Evolutionary conservation across 2,888 invertebrate genomes (phyloP).

Genomic region (Papilio gigon): DNA sequence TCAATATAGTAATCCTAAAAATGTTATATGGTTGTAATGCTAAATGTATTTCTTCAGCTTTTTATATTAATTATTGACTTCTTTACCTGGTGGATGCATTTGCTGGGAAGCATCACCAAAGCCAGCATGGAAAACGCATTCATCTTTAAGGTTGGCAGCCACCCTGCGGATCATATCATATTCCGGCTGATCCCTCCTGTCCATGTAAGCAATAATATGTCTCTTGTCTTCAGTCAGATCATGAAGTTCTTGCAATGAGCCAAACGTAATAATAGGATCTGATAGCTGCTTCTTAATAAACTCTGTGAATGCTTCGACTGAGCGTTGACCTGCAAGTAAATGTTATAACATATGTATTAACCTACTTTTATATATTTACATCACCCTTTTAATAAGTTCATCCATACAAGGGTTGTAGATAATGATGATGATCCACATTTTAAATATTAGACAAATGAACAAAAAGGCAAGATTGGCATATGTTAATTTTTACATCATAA

Average conservation of each 20-base stretch:
- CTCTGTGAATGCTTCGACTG: constrained; percentile 93
- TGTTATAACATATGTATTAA: not conserved
- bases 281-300: constrained; percentile 95
- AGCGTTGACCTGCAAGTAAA: constrained; percentile 84
- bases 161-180: constrained; percentile 91
- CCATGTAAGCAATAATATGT: constrained; percentile 95
- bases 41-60: not conserved
- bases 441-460: not conserved
- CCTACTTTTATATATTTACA: not conserved
- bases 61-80: not conserved
- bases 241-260: constrained; percentile 86
- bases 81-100: constrained; percentile 91
- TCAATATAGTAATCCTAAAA: too few species aligned
- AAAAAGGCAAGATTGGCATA: not conserved
- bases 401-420: too few species aligned
- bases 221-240: constrained; percentile 90
- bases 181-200: constrained; percentile 89
- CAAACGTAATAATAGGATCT: constrained; percentile 91
- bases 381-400: too few species aligned
- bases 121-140: constrained; percentile 96
- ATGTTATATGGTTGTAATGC: not conserved
- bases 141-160: constrained; percentile 95
- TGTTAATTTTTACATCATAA: not conserved
- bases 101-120: constrained; percentile 91
- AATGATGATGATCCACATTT: not conserved